Conservation (phyloP, 2,888 invertebrate species). For the Lochmaea capreae region DNA sequence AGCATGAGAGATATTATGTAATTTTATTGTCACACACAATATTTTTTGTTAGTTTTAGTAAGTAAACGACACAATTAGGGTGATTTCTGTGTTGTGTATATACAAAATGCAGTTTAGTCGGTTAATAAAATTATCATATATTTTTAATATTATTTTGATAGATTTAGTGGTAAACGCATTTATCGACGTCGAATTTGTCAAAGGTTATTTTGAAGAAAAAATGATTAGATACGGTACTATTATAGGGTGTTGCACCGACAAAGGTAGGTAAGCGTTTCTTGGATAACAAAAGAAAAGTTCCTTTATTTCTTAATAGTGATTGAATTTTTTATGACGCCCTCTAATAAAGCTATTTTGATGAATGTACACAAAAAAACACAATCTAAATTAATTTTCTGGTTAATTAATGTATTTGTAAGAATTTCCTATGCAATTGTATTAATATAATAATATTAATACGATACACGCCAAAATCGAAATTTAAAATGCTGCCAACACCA, state of each 20-base stretch:
- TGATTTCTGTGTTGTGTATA: neutral
- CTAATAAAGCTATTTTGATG: neutral
- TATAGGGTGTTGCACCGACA: slow-evolving; percentile 46
- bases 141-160: slow-evolving; percentile 8
- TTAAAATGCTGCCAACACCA: too few relatives aligned
- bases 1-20: neutral
- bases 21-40: slow-evolving; percentile 8
- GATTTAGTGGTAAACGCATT: slow-evolving; percentile 38
- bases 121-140: slow-evolving; percentile 7
- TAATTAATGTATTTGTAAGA: too few relatives aligned
- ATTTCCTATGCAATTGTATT: too few relatives aligned
- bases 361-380: neutral
- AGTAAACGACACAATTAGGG: slow-evolving; percentile 1
- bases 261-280: slow-evolving; percentile 38
- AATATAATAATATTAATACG: too few relatives aligned
- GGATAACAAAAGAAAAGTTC: too few relatives aligned
- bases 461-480: too few relatives aligned
- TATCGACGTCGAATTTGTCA: slow-evolving; percentile 43
- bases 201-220: slow-evolving; percentile 48
- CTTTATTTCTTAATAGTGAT: too few relatives aligned
- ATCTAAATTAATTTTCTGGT: too few relatives aligned
- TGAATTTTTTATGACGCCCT: too few relatives aligned
- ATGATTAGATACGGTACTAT: slow-evolving; percentile 43
- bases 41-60: neutral
- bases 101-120: slow-evolving; percentile 24